Percentiles rank a stretch among this genome's conserved stretches.
Evolutionary conservation across 2,888 invertebrate species (phyloP).

Genomic region (Elmis aenea): DNA sequence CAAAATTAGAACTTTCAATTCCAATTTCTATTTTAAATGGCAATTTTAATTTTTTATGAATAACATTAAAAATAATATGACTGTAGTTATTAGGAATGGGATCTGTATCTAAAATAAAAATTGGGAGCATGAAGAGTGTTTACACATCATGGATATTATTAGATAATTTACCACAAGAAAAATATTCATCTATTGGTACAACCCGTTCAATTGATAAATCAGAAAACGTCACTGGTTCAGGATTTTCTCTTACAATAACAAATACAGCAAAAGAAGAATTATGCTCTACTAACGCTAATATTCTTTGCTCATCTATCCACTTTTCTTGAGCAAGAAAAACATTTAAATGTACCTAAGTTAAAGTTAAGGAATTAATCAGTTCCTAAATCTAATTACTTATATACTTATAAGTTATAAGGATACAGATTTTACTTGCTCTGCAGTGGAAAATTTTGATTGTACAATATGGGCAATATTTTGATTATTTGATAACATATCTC

Average conservation of each 20-base stretch:
- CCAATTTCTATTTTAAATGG: constrained; percentile 55
- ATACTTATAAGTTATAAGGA: constrained; percentile 50
- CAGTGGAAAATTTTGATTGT: constrained; percentile 54
- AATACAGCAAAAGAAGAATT: constrained; percentile 54
- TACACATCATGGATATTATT: constrained; percentile 9
- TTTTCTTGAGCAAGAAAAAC: constrained; percentile 46
- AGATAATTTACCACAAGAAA: constrained; percentile 59
- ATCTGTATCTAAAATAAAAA: constrained; percentile 50
- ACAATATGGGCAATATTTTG: constrained; percentile 48
- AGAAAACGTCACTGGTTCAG: constrained; percentile 65
- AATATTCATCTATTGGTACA: constrained; percentile 73
- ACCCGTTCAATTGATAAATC: constrained; percentile 78
- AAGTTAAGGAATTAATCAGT: constrained; percentile 29
- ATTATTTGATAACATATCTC: constrained; percentile 23
- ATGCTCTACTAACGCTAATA: constrained; percentile 57
- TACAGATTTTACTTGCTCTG: constrained; percentile 55
- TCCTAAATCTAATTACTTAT: constrained; percentile 1
- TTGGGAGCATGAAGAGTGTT: constrained; percentile 71
- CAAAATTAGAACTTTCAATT: constrained; percentile 63
- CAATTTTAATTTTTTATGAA: constrained; percentile 49
- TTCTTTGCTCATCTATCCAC: constrained; percentile 49
- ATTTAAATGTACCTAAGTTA: constrained; percentile 42
- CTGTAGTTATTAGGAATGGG: constrained; percentile 47
- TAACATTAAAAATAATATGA: constrained; percentile 53
- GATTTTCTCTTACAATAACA: constrained; percentile 54